Evolutionary conservation across 2,113 vertebrate genomes (phyloP).

Genomic region (Cettia cetti): DNA sequence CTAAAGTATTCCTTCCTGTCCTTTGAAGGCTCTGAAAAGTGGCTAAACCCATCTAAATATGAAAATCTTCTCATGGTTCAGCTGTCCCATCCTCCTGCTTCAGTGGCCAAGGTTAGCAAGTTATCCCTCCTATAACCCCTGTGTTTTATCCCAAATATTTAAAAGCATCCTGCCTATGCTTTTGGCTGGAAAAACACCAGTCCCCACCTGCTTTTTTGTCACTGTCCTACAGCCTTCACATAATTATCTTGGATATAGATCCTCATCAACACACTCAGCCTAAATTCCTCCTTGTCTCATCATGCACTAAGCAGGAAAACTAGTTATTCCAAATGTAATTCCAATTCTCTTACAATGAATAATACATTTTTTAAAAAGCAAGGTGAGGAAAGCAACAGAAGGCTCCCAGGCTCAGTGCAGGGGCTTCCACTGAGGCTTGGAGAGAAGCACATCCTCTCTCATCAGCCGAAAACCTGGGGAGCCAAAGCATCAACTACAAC

Average conservation of each 20-base stretch:
- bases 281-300: not conserved
- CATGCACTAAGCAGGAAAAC: not conserved
- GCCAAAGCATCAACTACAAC: not conserved
- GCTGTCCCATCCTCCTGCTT: not conserved
- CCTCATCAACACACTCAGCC: not conserved
- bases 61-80: not conserved
- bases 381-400: not conserved
- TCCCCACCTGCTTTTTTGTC: not conserved
- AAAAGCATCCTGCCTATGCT: not conserved
- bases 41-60: not conserved
- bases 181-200: not conserved
- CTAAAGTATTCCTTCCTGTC: not conserved
- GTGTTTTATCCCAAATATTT: not conserved
- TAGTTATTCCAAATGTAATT: not conserved
- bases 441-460: not conserved
- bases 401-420: not conserved
- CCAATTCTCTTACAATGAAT: not conserved
- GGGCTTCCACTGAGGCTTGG: not conserved
- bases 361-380: not conserved
- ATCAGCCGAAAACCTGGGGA: not conserved
- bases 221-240: not conserved
- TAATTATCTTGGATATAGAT: not conserved
- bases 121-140: not conserved
- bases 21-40: not conserved
- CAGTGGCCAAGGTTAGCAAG: not conserved